Evolutionary conservation across 2,888 invertebrate genomes (phyloP).

Genomic region (Caenorhabditis doughertyi): DNA sequence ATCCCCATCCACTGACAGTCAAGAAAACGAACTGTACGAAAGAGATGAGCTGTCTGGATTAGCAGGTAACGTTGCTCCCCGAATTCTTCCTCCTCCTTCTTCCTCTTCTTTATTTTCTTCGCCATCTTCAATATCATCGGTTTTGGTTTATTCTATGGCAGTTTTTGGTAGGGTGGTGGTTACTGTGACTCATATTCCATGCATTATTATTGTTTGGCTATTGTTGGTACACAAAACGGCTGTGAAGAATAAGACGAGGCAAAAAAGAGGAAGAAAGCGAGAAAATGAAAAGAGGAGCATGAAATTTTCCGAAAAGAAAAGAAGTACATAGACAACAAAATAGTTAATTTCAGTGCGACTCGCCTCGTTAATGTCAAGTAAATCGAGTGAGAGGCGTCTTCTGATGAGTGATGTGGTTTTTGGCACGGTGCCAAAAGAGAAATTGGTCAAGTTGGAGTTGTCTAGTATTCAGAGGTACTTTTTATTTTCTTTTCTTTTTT

Average conservation of each 20-base stretch:
- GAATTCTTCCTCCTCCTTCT: background rate
- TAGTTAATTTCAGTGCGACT: constrained; percentile 45
- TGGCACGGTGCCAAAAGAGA: constrained; percentile 54
- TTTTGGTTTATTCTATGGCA: constrained; percentile 8
- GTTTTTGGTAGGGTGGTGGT: constrained; percentile 51
- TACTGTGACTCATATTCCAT: constrained; percentile 45
- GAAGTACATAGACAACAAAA: constrained; percentile 14
- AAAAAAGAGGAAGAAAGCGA: background rate
- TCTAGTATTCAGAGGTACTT: constrained; percentile 12
- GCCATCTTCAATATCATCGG: constrained; percentile 21
- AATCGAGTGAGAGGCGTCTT: constrained; percentile 46
- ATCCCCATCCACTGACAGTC: background rate
- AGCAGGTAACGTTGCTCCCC: constrained; percentile 22
- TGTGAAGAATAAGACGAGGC: constrained; percentile 6
- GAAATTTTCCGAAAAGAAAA: constrained; percentile 3
- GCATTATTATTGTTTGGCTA: constrained; percentile 43
- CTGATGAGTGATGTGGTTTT: constrained; percentile 56
- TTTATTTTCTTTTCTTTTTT: background rate
- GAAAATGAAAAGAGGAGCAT: background rate
- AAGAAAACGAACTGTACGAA: constrained; percentile 25
- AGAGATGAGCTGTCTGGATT: constrained; percentile 39
- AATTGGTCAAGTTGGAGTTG: constrained; percentile 33
- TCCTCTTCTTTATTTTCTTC: background rate
- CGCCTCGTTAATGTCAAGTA: constrained; percentile 52
- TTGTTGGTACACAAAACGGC: constrained; percentile 45